Conservation (phyloP, 2,797 vertebrate species). For the Lepus oiostolus region DNA sequence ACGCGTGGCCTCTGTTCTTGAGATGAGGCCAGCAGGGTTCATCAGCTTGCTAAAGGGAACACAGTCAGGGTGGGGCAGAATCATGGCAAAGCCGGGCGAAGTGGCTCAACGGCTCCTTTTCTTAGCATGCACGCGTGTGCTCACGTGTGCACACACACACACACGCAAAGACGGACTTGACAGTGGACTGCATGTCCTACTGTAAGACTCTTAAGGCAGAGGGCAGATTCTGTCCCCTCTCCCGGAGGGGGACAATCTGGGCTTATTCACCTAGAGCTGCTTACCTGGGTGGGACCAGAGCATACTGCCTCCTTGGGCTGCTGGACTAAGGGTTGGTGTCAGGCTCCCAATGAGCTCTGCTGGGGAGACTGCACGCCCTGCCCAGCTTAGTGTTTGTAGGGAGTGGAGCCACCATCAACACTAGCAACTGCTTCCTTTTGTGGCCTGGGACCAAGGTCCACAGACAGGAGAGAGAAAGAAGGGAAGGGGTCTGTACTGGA, state of each 20-base stretch:
- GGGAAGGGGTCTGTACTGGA: background rate
- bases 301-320: background rate
- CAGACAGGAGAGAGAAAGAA: background rate
- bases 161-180: background rate
- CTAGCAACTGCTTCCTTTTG: background rate
- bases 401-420: too few relatives aligned
- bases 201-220: background rate
- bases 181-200: background rate
- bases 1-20: background rate
- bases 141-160: too few relatives aligned
- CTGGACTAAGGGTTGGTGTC: background rate
- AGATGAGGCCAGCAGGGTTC: background rate
- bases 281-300: background rate
- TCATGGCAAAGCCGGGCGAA: background rate
- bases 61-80: background rate
- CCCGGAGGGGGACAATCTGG: background rate
- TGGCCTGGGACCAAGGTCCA: background rate
- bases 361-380: background rate
- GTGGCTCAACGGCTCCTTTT: background rate
- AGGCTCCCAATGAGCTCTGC: background rate
- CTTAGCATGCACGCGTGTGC: too few relatives aligned
- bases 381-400: background rate
- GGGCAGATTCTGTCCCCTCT: background rate
- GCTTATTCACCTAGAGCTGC: background rate
- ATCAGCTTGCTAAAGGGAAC: background rate